These are phyloP conservation scores for Rhyzopertha dominica DNA, from an alignment of 1,140 invertebrate species.

Conservation along the genomic window DNA sequence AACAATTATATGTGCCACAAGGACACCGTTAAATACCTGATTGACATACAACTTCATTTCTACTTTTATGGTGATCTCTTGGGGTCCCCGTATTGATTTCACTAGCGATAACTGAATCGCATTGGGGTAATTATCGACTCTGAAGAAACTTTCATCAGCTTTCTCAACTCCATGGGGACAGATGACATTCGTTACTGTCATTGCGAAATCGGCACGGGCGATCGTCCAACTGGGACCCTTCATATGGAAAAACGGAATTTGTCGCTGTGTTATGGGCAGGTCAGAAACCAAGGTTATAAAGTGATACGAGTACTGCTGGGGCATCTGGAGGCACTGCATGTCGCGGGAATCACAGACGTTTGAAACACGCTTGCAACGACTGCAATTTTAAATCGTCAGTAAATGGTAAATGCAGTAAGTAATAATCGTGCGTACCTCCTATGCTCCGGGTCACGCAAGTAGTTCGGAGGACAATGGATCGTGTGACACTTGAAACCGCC, in stretches of 20 bases:
- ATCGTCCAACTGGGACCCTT: slow-evolving; percentile 64
- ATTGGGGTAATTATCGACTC: slow-evolving; percentile 10
- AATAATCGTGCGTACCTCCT: slow-evolving; percentile 61
- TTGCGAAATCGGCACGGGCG: slow-evolving; percentile 67
- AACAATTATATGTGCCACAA: slow-evolving; percentile 77
- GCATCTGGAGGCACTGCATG: slow-evolving; percentile 64
- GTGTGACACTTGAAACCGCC: slow-evolving; percentile 83
- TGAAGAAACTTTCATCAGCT: slow-evolving; percentile 64
- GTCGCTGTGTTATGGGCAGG: slow-evolving; percentile 64
- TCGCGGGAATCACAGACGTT: slow-evolving; percentile 65
- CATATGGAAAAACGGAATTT: slow-evolving; percentile 82
- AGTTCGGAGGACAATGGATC: slow-evolving; percentile 79
- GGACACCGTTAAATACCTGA: slow-evolving; percentile 66
- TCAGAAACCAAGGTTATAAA: slow-evolving; percentile 87
- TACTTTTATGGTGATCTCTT: slow-evolving; percentile 82
- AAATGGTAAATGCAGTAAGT: slow-evolving; percentile 25
- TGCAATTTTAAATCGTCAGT: slow-evolving; percentile 48
- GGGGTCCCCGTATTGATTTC: slow-evolving; percentile 71
- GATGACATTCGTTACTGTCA: slow-evolving; percentile 62
- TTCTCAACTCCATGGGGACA: slow-evolving; percentile 55
- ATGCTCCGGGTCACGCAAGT: slow-evolving; percentile 63
- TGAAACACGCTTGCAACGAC: slow-evolving; percentile 71
- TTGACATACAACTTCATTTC: slow-evolving; percentile 78
- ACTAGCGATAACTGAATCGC: slow-evolving; percentile 65
- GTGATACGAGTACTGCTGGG: slow-evolving; percentile 82